Evolutionary conservation across 2,113 vertebrate genomes (phyloP).

Genomic region (Actenoides lindsayi): DNA sequence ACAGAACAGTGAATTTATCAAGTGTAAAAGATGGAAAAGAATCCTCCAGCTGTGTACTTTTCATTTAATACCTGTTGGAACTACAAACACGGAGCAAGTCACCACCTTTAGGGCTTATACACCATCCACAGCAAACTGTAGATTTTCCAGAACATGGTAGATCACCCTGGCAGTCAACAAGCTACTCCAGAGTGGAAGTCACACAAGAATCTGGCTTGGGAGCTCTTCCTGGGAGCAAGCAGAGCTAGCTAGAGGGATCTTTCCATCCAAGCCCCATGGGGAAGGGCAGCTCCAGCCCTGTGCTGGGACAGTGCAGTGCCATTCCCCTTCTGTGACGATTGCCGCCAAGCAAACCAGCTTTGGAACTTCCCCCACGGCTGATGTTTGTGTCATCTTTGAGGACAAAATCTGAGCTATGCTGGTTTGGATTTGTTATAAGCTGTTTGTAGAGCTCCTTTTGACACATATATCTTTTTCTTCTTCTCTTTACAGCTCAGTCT

Average conservation of each 20-base stretch:
- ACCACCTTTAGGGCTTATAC: background rate
- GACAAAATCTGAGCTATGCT: background rate
- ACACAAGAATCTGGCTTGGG: background rate
- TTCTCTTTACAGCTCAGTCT: background rate
- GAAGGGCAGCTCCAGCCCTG: background rate
- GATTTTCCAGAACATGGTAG: background rate
- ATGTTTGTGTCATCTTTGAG: background rate
- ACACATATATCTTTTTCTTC: background rate
- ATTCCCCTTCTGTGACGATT: background rate
- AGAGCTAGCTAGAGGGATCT: background rate
- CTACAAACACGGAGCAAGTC: background rate
- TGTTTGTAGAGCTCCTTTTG: background rate
- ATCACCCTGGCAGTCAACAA: background rate
- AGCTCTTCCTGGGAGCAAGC: background rate
- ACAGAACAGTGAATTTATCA: background rate
- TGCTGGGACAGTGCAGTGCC: fast-evolving
- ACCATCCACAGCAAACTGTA: background rate
- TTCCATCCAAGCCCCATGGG: background rate
- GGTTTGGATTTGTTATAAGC: background rate
- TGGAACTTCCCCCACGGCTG: background rate
- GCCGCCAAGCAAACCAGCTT: background rate
- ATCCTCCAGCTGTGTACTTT: background rate
- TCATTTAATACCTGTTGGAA: background rate
- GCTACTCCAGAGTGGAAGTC: background rate
- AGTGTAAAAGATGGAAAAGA: background rate